Percentiles rank a stretch among this genome's conserved stretches.
Evolutionary conservation across 2,113 vertebrate genomes (phyloP).

Genomic region (Sinosuthora webbiana): DNA sequence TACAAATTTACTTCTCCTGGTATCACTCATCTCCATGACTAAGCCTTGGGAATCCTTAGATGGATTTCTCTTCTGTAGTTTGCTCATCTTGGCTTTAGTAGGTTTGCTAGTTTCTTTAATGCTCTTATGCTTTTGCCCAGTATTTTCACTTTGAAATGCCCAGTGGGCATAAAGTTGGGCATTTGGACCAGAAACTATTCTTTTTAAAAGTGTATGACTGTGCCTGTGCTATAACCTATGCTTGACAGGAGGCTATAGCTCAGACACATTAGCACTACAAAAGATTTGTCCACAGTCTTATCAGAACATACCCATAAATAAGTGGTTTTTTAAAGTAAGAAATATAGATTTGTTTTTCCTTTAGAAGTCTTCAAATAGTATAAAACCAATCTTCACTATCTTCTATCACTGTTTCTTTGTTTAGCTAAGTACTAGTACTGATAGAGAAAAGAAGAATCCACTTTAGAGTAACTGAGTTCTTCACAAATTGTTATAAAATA

Average conservation of each 20-base stretch:
- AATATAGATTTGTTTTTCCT: background rate
- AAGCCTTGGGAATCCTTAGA: background rate
- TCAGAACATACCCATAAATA: background rate
- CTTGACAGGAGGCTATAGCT: background rate
- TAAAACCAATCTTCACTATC: background rate
- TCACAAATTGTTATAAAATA: background rate
- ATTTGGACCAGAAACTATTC: background rate
- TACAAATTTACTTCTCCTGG: background rate
- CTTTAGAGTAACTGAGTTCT: background rate
- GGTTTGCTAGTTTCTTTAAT: background rate
- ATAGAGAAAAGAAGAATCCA: background rate
- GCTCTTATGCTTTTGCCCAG: background rate
- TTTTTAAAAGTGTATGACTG: accelerated
- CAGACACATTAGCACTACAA: background rate
- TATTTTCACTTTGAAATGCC: background rate
- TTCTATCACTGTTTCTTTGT: background rate
- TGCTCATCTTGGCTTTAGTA: background rate
- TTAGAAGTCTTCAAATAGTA: background rate
- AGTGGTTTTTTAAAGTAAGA: background rate
- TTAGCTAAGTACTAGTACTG: background rate
- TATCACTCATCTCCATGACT: background rate
- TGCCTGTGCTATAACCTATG: background rate
- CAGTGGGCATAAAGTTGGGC: background rate
- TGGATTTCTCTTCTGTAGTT: background rate
- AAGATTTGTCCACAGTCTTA: background rate